Base-by-base conservation (phyloP, 2,797 vertebrate species). In the Cyclopterus lumpus region DNA sequence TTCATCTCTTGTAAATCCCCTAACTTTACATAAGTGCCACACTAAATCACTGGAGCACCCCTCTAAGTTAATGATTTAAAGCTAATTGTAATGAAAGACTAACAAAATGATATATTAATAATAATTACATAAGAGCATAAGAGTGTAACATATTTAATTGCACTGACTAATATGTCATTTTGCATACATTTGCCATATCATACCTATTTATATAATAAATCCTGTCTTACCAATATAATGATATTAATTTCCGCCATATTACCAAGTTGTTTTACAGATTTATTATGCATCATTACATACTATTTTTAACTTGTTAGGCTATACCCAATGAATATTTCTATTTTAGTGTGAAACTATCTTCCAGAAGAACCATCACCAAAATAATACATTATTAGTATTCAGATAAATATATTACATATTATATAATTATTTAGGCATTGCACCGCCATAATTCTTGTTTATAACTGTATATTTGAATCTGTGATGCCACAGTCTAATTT, bases 401-500 rank as follows among this genome's bases (percentile, higher is more conserved):
- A 77, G 32, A 12, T 59, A 15, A 67, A 26, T 51, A 30, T 34
- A 16, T 30, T 2, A 64, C 40, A 64, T 55, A 40, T n/a, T 1
- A 67, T 38, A 30, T 34, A 0, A 65, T 66, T 77, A n/a, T 42
- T 57, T 8, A 18, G 48, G 3, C 42, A 28, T 51, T 71, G 0
- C 1, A 6, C 15, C 64, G 11, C 16, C 16, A 18, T 20, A 15
- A 69, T 69, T 9, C 20, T 55, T 67, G 42, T 58, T 36, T 57
- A n/a, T 53, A 44, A 58, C 46, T 28, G 28, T 34, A 40, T 24
- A 69, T 71, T 73, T 75, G 12, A 65, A 81, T 71, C 36, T 40
- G 32, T 12, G 54, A 73, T 38, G 22, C 63, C 38, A 38, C 20
- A 70, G 65, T 15, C 63, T 60, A 22, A 68, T 69, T 78, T 81